These are phyloP conservation scores for Prosopocoilus inquinatus DNA, from an alignment of 2,888 invertebrate genomes.

Conservation along the genomic window DNA sequence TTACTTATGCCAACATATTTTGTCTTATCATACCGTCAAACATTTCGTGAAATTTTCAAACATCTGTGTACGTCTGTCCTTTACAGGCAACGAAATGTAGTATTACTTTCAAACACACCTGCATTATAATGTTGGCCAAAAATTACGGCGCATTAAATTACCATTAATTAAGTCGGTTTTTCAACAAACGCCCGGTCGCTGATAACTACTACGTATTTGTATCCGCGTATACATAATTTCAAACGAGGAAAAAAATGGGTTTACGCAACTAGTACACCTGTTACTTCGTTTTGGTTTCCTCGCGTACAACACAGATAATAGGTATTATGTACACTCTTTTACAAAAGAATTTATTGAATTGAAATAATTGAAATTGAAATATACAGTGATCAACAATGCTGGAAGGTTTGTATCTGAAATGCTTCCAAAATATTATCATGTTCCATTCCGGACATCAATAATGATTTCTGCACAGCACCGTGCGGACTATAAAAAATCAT, in stretches of 20 bases:
- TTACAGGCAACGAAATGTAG: not conserved
- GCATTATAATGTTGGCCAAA: not conserved
- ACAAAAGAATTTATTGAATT: not conserved
- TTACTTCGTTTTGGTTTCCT: not conserved
- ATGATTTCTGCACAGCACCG: too few relatives aligned
- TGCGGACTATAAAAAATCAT: too few relatives aligned
- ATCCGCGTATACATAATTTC: not conserved
- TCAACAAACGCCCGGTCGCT: not conserved
- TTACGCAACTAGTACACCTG: constrained; percentile 1
- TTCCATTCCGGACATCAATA: too few relatives aligned
- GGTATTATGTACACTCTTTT: not conserved
- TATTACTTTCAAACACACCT: not conserved
- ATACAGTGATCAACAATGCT: too few relatives aligned
- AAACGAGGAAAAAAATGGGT: not conserved
- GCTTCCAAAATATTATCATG: too few relatives aligned
- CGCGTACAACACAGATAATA: not conserved
- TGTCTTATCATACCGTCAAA: too few relatives aligned
- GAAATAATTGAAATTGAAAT: not conserved
- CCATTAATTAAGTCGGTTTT: not conserved
- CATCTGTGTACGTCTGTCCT: too few relatives aligned
- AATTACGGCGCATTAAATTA: not conserved
- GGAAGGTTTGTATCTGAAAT: too few relatives aligned
- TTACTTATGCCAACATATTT: too few relatives aligned
- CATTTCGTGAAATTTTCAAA: too few relatives aligned
- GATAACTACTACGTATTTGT: not conserved